phyloP scores from a whole-genome alignment of 2,113 vertebrate genomes.

The Tenebrosternarchus preto region DNA sequence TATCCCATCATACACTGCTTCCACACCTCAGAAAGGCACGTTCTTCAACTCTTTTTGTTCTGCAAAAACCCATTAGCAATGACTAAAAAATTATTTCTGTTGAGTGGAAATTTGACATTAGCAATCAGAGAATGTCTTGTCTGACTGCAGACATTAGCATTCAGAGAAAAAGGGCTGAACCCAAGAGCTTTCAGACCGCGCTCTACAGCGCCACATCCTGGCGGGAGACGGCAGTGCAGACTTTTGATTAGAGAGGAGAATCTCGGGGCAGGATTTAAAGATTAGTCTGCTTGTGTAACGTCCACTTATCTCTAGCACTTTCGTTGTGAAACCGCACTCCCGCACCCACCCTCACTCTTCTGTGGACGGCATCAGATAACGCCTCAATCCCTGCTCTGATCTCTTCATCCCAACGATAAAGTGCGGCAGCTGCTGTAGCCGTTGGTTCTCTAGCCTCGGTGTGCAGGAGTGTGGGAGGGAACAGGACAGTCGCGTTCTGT shows the following conservation, averaged over 20 bases:
- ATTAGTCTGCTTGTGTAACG: slow-evolving; percentile 76
- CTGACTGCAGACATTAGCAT: no score
- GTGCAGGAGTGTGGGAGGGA: not conserved
- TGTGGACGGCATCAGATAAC: slow-evolving; percentile 23
- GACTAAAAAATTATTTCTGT: no score
- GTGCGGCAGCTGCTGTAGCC: not conserved
- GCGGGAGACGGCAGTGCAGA: not conserved
- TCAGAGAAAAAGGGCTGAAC: no score
- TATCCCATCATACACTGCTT: slow-evolving; percentile 68
- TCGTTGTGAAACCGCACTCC: slow-evolving; percentile 55
- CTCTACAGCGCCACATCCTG: no score
- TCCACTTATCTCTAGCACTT: slow-evolving; percentile 70
- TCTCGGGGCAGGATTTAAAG: slow-evolving; percentile 75
- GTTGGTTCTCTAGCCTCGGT: not conserved
- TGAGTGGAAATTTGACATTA: no score
- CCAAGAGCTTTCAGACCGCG: no score
- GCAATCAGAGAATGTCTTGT: no score
- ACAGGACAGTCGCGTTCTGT: no score
- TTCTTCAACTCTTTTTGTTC: not conserved
- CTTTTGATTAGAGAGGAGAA: slow-evolving; percentile 70
- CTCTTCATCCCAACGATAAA: slow-evolving; percentile 14
- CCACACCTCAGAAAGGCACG: slow-evolving; percentile 53
- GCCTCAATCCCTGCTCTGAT: slow-evolving; percentile 16
- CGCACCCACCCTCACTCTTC: not conserved
- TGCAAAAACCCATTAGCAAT: not conserved